A percentile compares a stretch with the other conserved stretches of the same genome.
Conservation (phyloP, 2,797 vertebrate species). For the Neomorphus geoffroyi region DNA sequence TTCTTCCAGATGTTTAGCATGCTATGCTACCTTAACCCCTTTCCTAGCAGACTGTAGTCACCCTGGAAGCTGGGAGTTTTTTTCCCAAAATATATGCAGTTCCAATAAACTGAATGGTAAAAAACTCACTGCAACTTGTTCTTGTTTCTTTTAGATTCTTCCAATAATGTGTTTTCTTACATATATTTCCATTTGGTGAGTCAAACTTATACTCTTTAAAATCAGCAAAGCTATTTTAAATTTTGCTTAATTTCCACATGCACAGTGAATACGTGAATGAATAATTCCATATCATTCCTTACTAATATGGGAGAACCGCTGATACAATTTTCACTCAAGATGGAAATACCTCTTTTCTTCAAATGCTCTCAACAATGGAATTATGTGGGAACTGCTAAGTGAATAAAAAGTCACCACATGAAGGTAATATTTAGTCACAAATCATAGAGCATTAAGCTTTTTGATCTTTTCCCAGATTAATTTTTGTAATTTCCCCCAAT, state of each 20-base stretch:
- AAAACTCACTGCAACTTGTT: not conserved
- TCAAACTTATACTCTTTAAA: not conserved
- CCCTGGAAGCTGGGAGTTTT: not conserved
- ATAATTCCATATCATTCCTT: constrained; percentile 23
- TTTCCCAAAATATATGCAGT: not conserved
- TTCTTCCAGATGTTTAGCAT: not conserved
- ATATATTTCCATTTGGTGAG: not conserved
- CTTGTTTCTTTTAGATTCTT: not conserved
- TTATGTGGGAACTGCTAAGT: not conserved
- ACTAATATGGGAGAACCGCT: not conserved
- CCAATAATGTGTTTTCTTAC: not conserved
- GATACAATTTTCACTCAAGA: not conserved
- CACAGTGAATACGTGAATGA: not conserved
- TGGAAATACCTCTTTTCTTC: not conserved
- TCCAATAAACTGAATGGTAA: not conserved
- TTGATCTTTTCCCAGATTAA: not conserved
- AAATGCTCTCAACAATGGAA: not conserved
- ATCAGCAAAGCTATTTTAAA: not conserved
- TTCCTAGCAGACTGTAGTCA: not conserved
- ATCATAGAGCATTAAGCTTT: not conserved
- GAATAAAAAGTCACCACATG: not conserved
- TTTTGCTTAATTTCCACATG: not conserved
- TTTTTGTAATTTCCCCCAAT: not conserved
- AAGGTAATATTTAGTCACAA: not conserved
- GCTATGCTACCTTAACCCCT: not conserved